Evolutionary conservation across 2,888 invertebrate species (phyloP), one percentile per base, ranked within the genome.

Genomic region (Cenopis cana): DNA sequence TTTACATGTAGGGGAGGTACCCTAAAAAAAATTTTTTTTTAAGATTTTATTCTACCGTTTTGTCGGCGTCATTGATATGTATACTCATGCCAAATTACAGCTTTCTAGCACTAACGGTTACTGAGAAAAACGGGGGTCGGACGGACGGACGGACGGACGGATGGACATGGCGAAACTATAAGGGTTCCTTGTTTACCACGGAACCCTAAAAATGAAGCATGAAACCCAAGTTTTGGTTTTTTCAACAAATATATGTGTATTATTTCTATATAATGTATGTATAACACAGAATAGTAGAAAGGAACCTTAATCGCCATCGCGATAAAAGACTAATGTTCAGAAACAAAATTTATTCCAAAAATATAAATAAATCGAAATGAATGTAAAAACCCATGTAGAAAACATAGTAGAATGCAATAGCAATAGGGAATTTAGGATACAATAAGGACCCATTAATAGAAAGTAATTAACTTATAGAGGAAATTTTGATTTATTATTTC

Each of bases 401-500:
- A 92, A 91, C 88, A 90, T 85, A 83, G 82, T 86, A 86, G 85
- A 87, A 89, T 89, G 89, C 87, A 90, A 90, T 86, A 86, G 87
- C 84, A 88, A 84, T 77, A 76, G 86, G 89, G 89, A 86, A 84
- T 85, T 88, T 89, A 88, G 89, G 92, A 89, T 87, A 86, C 85
- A 88, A 82, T 81, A 82, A 91, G 92, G 92, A 88, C 90, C 92
- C 90, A 89, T 87, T 85, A 89, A 92, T 91, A 90, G 84, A 91
- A 93, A 93, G 86, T 90, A 89, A 87, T 87, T 82, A 87, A 88
- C 82, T 85, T 86, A 89, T 84, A 86, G 84, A 88, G 91, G 91
- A 92, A 93, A 93, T 92, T 92, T 90, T 85, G 91, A 90, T 93
- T 92, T 92, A 92, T 93, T 93, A 93, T 93, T 93, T 93, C 93